phyloP scores from a whole-genome alignment of 2,113 vertebrate genomes.

The Ursus arctos region DNA sequence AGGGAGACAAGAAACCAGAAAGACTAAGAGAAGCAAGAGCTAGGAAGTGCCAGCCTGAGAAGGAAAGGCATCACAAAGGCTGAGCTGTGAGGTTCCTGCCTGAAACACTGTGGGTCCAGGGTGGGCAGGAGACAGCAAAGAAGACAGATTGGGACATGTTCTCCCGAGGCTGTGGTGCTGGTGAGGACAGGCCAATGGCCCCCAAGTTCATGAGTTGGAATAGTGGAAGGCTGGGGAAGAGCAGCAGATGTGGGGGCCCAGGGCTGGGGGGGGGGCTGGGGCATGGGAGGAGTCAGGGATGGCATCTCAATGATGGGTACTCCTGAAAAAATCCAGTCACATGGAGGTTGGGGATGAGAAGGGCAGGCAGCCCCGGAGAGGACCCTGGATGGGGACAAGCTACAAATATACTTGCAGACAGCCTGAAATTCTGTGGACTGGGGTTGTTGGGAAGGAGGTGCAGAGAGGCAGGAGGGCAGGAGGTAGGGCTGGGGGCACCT shows the following conservation, averaged over 20 bases:
- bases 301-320: background rate
- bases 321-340: background rate
- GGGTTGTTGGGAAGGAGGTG: background rate
- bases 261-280: too few relatives aligned
- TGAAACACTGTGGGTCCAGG: background rate
- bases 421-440: background rate
- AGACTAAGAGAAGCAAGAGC: background rate
- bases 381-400: background rate
- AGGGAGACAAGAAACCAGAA: background rate
- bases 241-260: accelerated
- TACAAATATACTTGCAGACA: accelerated
- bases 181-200: background rate
- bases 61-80: background rate
- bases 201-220: background rate
- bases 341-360: background rate
- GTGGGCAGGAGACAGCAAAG: background rate
- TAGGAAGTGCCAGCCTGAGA: background rate
- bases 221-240: background rate
- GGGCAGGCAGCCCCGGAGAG: background rate
- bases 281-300: accelerated
- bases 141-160: background rate
- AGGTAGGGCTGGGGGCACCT: background rate
- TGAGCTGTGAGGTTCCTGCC: too few relatives aligned
- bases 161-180: background rate
- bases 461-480: background rate